Conservation (phyloP, 2,113 vertebrate genomes). For the Zosterops borbonicus region DNA sequence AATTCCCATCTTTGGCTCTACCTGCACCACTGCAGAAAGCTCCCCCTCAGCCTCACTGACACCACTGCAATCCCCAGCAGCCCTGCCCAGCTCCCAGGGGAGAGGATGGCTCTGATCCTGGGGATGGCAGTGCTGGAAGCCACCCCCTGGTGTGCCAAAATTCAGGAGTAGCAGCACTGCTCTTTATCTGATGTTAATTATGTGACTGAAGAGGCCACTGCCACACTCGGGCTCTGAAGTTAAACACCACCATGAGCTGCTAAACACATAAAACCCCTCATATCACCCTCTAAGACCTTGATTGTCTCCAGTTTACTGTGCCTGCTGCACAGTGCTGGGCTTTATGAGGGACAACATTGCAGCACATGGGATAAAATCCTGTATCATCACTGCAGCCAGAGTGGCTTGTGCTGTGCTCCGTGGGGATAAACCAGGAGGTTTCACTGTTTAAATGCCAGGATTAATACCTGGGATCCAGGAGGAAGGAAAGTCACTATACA, state of each 20-base stretch:
- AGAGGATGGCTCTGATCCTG: background rate
- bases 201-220: background rate
- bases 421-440: background rate
- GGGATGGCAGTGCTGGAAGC: background rate
- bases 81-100: background rate
- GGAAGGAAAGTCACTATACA: background rate
- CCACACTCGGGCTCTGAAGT: background rate
- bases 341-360: slow-evolving; percentile 5
- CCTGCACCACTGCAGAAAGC: background rate
- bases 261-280: background rate
- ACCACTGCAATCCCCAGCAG: background rate
- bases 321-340: background rate
- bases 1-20: background rate
- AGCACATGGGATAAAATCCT: slow-evolving; percentile 10
- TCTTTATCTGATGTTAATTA: background rate
- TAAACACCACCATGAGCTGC: background rate
- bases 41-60: background rate
- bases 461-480: background rate
- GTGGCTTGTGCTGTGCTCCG: accelerated
- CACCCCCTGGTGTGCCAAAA: background rate
- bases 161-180: background rate
- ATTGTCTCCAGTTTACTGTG: slow-evolving; percentile 13
- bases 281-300: background rate
- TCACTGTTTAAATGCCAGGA: background rate
- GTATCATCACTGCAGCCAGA: background rate